Conservation (phyloP, 30 jellyfish, hydroid and myxozoan genomes). For the Chrysaora quinquecirrha region DNA sequence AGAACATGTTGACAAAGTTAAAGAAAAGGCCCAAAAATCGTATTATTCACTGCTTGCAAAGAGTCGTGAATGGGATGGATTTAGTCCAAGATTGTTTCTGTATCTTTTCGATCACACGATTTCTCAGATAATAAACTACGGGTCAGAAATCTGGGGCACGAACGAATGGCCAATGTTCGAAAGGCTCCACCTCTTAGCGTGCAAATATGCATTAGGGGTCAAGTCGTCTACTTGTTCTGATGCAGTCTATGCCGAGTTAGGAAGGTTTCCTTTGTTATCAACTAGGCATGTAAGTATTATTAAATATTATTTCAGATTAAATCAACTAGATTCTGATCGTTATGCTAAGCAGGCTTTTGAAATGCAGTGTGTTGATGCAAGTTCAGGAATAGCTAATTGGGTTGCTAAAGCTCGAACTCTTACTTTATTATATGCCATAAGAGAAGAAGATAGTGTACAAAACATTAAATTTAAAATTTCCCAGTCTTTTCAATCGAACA, state of each 20-base stretch:
- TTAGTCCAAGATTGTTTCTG: conserved; percentile 1
- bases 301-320: conserved; percentile 1
- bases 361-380: conserved; percentile 4
- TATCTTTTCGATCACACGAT: conserved; percentile 9
- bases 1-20: not conserved
- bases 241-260: conserved; percentile 29
- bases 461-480: not conserved
- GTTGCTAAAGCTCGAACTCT: conserved; percentile 9
- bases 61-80: conserved; percentile 16
- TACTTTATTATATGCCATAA: not conserved
- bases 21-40: conserved; percentile 16
- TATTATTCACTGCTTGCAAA: conserved; percentile 8
- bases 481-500: not conserved
- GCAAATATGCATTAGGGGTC: conserved; percentile 14
- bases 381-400: conserved; percentile 12
- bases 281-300: not conserved
- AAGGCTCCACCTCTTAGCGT: conserved; percentile 6
- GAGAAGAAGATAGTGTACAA: not conserved
- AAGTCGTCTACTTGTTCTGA: not conserved
- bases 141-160: conserved; percentile 7
- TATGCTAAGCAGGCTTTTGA: conserved; percentile 3
- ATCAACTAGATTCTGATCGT: not conserved
- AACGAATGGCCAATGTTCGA: not conserved
- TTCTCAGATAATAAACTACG: conserved; percentile 4
- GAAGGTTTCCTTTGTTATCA: not conserved